Evolutionary conservation across 2,113 vertebrate genomes (phyloP).

Genomic region (Dipodomys merriami): DNA sequence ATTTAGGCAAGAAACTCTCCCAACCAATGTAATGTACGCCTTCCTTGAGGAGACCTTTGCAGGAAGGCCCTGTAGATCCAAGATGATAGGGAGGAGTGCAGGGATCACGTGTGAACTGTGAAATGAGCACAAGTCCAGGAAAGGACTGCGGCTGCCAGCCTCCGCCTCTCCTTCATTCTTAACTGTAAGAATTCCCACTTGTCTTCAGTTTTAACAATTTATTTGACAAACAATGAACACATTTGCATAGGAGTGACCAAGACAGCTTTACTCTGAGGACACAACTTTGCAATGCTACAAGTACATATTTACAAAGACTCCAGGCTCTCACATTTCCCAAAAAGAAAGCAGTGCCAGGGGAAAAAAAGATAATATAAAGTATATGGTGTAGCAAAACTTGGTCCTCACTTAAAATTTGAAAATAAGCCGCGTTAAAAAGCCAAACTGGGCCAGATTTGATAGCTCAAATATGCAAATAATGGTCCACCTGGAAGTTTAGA

Average conservation of each 20-base stretch:
- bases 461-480: slow-evolving; percentile 16
- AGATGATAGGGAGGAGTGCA: background rate
- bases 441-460: slow-evolving; percentile 43
- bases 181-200: slow-evolving; percentile 23
- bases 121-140: no score
- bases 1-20: background rate
- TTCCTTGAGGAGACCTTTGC: background rate
- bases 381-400: background rate
- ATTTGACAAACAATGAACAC: slow-evolving; percentile 13
- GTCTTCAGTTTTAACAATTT: slow-evolving; percentile 6
- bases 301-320: background rate
- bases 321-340: background rate
- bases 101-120: background rate
- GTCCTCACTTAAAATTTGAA: slow-evolving; percentile 39
- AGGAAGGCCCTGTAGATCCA: background rate
- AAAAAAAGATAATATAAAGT: background rate
- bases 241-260: background rate
- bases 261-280: background rate
- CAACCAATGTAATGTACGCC: background rate
- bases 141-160: no score
- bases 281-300: background rate
- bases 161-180: background rate
- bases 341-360: slow-evolving; percentile 9
- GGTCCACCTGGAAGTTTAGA: slow-evolving; percentile 22
- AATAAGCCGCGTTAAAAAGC: slow-evolving; percentile 51